Evolutionary conservation across 1,140 invertebrate genomes (phyloP).

Genomic region (Caenorhabditis brenneri): DNA sequence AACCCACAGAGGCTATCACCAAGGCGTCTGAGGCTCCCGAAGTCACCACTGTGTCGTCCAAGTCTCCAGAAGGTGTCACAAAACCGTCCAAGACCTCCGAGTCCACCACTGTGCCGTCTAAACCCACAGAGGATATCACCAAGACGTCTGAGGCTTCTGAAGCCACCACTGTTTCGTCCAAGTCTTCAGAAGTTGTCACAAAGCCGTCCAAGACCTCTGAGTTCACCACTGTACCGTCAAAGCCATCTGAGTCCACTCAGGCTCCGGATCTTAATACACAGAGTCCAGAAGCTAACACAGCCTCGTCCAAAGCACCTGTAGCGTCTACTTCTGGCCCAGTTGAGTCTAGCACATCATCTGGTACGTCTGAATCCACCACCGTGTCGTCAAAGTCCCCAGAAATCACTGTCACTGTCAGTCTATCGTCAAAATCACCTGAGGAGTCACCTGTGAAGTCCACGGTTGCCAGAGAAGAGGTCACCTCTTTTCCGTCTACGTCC

Average conservation of each 20-base stretch:
- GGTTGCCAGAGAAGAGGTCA: too few species aligned
- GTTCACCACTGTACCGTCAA: neutral
- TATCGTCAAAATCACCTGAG: neutral
- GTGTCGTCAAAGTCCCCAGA: too few species aligned
- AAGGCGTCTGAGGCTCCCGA: neutral
- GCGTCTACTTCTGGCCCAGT: too few species aligned
- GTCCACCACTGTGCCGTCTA: neutral
- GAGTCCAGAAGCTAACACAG: too few species aligned
- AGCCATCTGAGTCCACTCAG: neutral
- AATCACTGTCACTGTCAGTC: neutral
- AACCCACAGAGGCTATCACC: neutral
- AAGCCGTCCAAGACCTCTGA: neutral
- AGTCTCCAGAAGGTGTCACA: neutral
- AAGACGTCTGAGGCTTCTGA: neutral
- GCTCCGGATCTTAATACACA: too few species aligned
- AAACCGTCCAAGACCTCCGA: neutral
- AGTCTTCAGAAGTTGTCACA: slow-evolving; percentile 35
- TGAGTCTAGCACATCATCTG: neutral
- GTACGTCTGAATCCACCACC: neutral
- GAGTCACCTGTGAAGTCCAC: neutral
- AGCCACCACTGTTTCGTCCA: slow-evolving; percentile 7
- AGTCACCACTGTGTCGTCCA: neutral
- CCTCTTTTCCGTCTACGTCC: too few species aligned
- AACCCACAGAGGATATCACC: neutral
- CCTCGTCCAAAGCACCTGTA: neutral